Evolutionary conservation across 1,140 invertebrate species (phyloP).

Genomic region (Oryctes rhinoceros): DNA sequence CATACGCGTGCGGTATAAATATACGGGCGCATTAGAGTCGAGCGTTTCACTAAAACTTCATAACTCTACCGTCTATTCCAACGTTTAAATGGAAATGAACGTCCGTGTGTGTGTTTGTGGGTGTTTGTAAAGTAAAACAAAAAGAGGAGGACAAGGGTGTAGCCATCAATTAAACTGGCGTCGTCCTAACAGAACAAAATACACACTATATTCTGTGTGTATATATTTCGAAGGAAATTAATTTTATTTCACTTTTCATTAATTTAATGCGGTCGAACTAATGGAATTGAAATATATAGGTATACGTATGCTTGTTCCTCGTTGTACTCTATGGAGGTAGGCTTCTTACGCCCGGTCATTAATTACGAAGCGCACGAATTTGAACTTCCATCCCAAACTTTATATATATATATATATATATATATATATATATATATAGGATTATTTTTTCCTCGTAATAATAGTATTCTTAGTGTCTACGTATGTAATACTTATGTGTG

Average conservation of each 20-base stretch:
- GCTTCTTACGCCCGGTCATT: conserved; percentile 26
- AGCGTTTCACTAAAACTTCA: not conserved
- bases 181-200: conserved; percentile 16
- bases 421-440: too few relatives aligned
- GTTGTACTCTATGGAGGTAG: not conserved
- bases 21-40: not conserved
- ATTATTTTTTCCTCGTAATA: not conserved
- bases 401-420: too few relatives aligned
- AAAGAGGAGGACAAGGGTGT: not conserved
- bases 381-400: not conserved
- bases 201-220: not conserved
- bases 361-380: conserved; percentile 21
- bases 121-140: too few relatives aligned
- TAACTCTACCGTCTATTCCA: not conserved
- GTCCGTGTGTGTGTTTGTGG: not conserved
- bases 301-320: not conserved
- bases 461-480: not conserved
- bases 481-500: not conserved
- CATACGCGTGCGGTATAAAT: not conserved
- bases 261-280: conserved; percentile 36
- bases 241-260: conserved; percentile 38
- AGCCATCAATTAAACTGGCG: not conserved
- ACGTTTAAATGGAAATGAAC: conserved; percentile 31
- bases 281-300: conserved; percentile 31
- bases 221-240: conserved; percentile 11